Percentiles rank a stretch among this genome's conserved stretches.
phyloP scores from a whole-genome alignment of 2,888 invertebrate species.

The Pyrrhosoma nymphula region DNA sequence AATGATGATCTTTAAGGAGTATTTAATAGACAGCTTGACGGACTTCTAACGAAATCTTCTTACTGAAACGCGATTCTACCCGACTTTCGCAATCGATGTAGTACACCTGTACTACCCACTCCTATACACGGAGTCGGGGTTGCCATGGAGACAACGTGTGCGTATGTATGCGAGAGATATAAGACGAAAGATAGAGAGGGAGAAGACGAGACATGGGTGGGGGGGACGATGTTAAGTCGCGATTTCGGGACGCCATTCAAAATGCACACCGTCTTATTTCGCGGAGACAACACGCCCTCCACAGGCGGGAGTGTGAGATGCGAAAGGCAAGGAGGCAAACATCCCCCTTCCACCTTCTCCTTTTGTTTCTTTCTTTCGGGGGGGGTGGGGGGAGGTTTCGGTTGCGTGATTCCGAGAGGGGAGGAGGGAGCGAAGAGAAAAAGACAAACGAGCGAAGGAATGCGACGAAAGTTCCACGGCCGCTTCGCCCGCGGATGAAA shows the following conservation, averaged over 20 bases:
- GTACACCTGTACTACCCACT: background rate
- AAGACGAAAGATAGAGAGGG: background rate
- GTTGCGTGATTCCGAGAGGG: background rate
- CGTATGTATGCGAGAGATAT: background rate
- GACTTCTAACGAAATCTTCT: no score
- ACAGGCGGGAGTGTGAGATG: background rate
- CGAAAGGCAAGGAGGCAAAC: background rate
- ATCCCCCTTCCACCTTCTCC: background rate
- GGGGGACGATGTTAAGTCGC: background rate
- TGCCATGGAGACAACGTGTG: background rate
- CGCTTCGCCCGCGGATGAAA: background rate
- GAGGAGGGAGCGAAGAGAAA: background rate
- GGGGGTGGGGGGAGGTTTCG: background rate
- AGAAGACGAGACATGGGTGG: background rate
- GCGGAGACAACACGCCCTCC: background rate
- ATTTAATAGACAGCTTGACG: no score
- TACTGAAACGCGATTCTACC: no score
- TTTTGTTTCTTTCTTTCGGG: background rate
- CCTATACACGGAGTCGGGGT: background rate
- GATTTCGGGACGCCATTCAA: slow-evolving; percentile 5
- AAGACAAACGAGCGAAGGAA: background rate
- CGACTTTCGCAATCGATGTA: no score
- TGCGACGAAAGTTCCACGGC: background rate
- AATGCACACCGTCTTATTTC: slow-evolving; percentile 18
- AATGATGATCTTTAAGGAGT: no score